A percentile compares a stretch with the other conserved stretches of the same genome.
phyloP scores from a whole-genome alignment of 2,113 vertebrate species.

The Carassius gibelio region DNA sequence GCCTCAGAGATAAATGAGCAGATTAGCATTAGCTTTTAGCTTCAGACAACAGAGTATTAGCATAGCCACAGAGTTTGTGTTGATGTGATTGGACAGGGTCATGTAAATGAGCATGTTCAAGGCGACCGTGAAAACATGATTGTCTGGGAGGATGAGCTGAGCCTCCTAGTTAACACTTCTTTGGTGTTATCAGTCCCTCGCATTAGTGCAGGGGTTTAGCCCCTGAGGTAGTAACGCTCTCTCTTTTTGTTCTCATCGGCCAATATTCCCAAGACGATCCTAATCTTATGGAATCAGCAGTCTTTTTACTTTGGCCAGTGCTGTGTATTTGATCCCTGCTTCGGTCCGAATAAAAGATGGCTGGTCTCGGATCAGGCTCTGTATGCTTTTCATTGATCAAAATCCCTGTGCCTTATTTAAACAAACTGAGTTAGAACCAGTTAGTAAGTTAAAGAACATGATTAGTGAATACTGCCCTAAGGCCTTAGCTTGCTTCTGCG shows the following conservation, averaged over 20 bases:
- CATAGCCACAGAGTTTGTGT: conserved; percentile 67
- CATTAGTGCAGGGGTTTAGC: conserved; percentile 30
- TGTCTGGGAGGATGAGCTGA: conserved; percentile 23
- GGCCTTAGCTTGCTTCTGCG: conserved; percentile 35
- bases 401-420: background rate
- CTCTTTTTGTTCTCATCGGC: conserved; percentile 5
- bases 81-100: conserved; percentile 68
- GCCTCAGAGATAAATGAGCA: conserved; percentile 65
- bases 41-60: conserved; percentile 61
- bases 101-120: conserved; percentile 21
- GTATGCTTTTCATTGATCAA: background rate
- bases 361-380: conserved; percentile 5
- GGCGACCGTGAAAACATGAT: conserved; percentile 46
- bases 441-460: conserved; percentile 8
- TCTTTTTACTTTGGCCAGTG: conserved; percentile 52
- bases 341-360: background rate
- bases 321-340: conserved; percentile 41
- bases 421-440: background rate
- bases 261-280: conserved; percentile 12
- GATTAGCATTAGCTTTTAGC: conserved; percentile 27
- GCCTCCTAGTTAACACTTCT: conserved; percentile 31
- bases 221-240: conserved; percentile 19
- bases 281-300: conserved; percentile 53
- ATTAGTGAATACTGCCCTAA: conserved; percentile 57
- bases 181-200: conserved; percentile 27